phyloP scores from a whole-genome alignment of 2,113 vertebrate species.

The Nannospalax galili region DNA sequence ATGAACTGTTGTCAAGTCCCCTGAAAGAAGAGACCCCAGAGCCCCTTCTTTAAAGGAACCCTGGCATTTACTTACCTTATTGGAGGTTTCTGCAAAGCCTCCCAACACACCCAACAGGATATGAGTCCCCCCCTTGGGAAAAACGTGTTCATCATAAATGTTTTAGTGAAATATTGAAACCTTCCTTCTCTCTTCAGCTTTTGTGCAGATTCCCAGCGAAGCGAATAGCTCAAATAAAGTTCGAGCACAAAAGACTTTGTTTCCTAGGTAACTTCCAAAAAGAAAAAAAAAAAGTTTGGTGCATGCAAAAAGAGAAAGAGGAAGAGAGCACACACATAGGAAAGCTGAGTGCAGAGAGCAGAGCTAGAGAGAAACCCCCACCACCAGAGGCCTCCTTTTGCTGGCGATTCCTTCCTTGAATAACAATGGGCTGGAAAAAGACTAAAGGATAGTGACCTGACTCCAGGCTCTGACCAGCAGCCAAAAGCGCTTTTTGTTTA shows the following conservation, averaged over 20 bases:
- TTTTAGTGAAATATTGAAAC: slow-evolving; percentile 85
- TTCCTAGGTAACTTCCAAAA: slow-evolving; percentile 93
- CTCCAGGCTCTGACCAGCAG: slow-evolving; percentile 68
- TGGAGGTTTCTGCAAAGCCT: slow-evolving; percentile 74
- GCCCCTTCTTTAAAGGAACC: slow-evolving; percentile 64
- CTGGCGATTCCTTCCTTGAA: slow-evolving; percentile 86
- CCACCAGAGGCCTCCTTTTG: slow-evolving; percentile 81
- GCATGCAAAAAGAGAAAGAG: slow-evolving; percentile 63
- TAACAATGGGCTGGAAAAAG: slow-evolving; percentile 84
- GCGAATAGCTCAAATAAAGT: slow-evolving; percentile 92
- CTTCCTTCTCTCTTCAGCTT: slow-evolving; percentile 88
- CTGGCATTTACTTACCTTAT: slow-evolving; percentile 83
- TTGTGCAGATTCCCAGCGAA: slow-evolving; percentile 90
- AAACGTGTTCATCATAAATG: slow-evolving; percentile 71
- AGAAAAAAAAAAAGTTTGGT: slow-evolving; percentile 84
- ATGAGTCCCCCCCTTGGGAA: slow-evolving; percentile 71
- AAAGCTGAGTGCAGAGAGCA: not conserved
- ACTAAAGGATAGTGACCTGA: slow-evolving; percentile 77
- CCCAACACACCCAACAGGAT: slow-evolving; percentile 72
- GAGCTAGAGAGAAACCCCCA: slow-evolving; percentile 53
- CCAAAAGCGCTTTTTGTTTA: slow-evolving; percentile 80
- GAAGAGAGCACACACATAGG: slow-evolving; percentile 65
- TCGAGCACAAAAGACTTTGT: slow-evolving; percentile 93
- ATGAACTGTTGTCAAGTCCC: slow-evolving; percentile 30
- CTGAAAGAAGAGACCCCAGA: slow-evolving; percentile 68